A percentile compares a stretch with the other conserved stretches of the same genome.
Conservation (phyloP, 92 coral and sea anemone species). For the Porites cylindrica region DNA sequence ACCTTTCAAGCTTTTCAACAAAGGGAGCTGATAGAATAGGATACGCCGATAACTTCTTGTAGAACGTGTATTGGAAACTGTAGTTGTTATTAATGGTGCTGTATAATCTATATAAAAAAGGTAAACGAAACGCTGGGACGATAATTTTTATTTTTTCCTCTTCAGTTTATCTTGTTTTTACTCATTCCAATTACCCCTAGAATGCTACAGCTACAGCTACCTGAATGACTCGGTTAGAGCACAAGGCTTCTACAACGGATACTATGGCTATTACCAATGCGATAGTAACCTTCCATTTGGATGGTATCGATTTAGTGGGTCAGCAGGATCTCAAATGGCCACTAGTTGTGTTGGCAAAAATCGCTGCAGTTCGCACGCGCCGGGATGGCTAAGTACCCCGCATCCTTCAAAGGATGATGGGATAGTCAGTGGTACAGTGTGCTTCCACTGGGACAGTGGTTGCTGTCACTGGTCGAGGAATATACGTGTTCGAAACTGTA, state of each 20-base stretch:
- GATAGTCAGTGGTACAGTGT: conserved; percentile 41
- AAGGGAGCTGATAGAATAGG: too few relatives aligned
- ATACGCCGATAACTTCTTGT: too few relatives aligned
- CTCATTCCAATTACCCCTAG: not conserved
- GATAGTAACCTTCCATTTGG: conserved; percentile 24
- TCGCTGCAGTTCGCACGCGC: conserved; percentile 54
- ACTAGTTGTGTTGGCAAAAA: conserved; percentile 28
- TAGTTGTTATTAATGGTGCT: too few relatives aligned
- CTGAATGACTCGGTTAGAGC: conserved; percentile 26
- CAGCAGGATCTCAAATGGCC: conserved; percentile 64
- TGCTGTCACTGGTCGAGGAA: conserved; percentile 37
- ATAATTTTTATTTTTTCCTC: not conserved
- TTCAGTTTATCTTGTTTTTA: not conserved
- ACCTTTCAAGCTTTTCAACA: too few relatives aligned
- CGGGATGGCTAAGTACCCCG: conserved; percentile 56
- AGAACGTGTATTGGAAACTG: too few relatives aligned
- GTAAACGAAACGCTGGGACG: too few relatives aligned
- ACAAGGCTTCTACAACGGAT: conserved; percentile 25
- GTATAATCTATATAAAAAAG: too few relatives aligned
- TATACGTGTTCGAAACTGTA: conserved; percentile 71
- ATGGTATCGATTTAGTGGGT: conserved; percentile 68
- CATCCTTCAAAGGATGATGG: conserved; percentile 61
- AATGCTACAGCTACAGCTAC: not conserved
- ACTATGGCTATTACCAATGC: conserved; percentile 23
- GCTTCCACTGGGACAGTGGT: conserved; percentile 23